phyloP scores from a whole-genome alignment of 2,113 vertebrate genomes.

The Acrocephalus kingi region DNA sequence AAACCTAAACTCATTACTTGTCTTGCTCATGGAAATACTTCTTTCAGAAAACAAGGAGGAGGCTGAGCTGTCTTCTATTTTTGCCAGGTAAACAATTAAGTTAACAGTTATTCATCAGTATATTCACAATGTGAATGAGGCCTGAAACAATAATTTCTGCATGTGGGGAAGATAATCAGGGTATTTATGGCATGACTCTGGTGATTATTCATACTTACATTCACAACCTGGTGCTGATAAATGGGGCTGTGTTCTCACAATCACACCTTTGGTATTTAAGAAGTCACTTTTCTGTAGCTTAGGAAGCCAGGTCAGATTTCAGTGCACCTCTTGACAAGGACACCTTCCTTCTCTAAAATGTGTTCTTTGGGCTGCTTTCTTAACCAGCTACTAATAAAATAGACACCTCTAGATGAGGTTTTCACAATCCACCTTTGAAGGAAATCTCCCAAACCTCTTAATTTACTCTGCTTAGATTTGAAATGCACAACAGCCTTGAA shows the following conservation, averaged over 20 bases:
- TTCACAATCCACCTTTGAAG: not conserved
- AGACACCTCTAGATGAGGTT: not conserved
- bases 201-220: not conserved
- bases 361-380: not conserved
- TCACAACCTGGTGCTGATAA: not conserved
- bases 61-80: not conserved
- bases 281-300: not conserved
- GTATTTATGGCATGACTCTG: not conserved
- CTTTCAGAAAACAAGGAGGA: not conserved
- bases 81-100: slow-evolving; percentile 27
- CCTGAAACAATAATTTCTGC: not conserved
- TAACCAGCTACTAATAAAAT: not conserved
- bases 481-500: not conserved
- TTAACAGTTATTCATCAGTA: slow-evolving; percentile 10
- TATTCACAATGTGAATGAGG: not conserved
- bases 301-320: not conserved
- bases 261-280: not conserved
- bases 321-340: not conserved
- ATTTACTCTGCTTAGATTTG: not conserved
- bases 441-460: not conserved
- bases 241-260: not conserved
- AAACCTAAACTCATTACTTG: not conserved
- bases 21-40: not conserved
- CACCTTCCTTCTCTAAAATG: not conserved
- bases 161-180: not conserved